A percentile compares a stretch with the other conserved stretches of the same genome.
Evolutionary conservation across 2,797 vertebrate species (phyloP).

Genomic region (Sebastes iracundus): DNA sequence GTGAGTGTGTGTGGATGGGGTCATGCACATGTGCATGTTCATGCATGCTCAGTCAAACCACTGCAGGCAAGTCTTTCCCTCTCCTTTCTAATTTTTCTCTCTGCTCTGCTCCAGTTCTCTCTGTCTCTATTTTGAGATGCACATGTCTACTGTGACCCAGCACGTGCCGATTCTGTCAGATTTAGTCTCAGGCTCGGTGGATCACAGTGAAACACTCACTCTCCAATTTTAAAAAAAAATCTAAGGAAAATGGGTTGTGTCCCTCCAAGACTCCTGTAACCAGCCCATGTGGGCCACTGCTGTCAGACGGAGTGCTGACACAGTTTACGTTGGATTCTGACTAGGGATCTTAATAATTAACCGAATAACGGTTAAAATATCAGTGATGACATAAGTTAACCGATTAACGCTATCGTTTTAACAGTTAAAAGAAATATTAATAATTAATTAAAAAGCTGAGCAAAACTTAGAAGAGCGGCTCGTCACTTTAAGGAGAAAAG

Average conservation of each 20-base stretch:
- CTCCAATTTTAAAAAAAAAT: constrained; percentile 26
- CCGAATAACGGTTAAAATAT: too few relatives aligned
- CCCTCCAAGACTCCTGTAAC: constrained; percentile 11
- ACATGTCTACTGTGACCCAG: constrained; percentile 64
- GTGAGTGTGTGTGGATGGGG: neutral
- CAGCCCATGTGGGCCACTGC: neutral
- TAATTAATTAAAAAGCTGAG: too few relatives aligned
- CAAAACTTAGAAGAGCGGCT: too few relatives aligned
- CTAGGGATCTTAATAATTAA: neutral
- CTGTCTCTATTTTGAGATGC: constrained; percentile 69
- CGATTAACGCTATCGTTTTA: too few relatives aligned
- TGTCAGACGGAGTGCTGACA: constrained; percentile 9
- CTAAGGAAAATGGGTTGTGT: constrained; percentile 20
- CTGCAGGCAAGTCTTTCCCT: constrained; percentile 39
- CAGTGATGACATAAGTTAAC: too few relatives aligned
- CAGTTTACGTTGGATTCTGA: constrained; percentile 9
- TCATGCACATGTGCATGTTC: constrained; percentile 43
- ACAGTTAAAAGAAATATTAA: too few relatives aligned
- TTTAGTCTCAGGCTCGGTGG: constrained; percentile 41
- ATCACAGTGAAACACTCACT: constrained; percentile 25
- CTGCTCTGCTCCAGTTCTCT: constrained; percentile 26
- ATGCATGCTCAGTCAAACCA: constrained; percentile 44
- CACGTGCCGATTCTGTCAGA: constrained; percentile 68
- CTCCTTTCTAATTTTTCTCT: constrained; percentile 23
- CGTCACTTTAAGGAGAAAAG: too few relatives aligned